phyloP scores from a whole-genome alignment of 2,113 vertebrate genomes.

The Bambusicola thoracicus region DNA sequence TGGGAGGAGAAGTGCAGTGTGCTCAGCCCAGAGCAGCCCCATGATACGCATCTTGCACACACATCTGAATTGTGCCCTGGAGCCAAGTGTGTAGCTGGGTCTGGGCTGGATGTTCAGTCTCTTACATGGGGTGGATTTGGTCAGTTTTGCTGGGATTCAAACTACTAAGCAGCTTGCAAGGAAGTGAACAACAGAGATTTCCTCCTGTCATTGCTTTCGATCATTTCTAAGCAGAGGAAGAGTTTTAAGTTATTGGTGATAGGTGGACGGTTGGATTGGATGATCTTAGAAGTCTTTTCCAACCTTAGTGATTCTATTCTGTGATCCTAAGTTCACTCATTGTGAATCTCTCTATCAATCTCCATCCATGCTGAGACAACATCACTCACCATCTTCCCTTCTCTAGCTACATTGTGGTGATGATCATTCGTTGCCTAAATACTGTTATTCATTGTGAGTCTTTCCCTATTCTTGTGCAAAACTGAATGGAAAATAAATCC shows the following conservation, averaged over 20 bases:
- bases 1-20: neutral
- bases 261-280: too few relatives aligned
- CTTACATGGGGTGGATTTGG: rapidly evolving
- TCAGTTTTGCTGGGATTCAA: neutral
- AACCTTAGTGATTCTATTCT: too few relatives aligned
- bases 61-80: neutral
- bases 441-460: neutral
- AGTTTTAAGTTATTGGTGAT: neutral
- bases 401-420: neutral
- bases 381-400: neutral
- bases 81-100: neutral
- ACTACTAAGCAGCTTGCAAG: neutral
- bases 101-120: neutral
- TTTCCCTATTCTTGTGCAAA: neutral
- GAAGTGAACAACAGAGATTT: neutral
- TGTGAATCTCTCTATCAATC: neutral
- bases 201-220: neutral
- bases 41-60: neutral
- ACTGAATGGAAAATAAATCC: neutral
- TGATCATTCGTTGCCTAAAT: neutral
- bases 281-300: too few relatives aligned
- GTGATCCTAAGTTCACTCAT: rapidly evolving
- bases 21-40: neutral
- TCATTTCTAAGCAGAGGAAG: neutral
- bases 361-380: neutral